Evolutionary conservation across 2,113 vertebrate genomes (phyloP).

Genomic region (Spermophilus dauricus): DNA sequence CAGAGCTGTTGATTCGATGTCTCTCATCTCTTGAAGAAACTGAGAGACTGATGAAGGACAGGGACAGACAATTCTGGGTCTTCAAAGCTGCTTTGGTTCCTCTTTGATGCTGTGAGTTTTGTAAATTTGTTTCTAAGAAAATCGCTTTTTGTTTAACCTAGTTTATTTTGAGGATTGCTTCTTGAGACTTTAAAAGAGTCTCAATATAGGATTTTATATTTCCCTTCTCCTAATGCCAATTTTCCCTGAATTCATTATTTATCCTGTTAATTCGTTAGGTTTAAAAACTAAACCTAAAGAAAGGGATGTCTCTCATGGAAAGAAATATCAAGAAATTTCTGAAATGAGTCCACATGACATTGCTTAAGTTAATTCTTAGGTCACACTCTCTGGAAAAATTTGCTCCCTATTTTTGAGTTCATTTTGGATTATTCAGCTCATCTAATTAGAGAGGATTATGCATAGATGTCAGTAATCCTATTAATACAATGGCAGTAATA

Average conservation of each 20-base stretch:
- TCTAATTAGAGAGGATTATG: conserved; percentile 74
- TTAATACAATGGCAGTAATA: conserved; percentile 30
- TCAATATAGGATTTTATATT: not conserved
- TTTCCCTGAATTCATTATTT: not conserved
- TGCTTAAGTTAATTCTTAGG: conserved; percentile 18
- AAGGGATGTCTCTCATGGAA: not conserved
- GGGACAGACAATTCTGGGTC: not conserved
- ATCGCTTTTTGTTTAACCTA: not conserved
- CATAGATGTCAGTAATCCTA: conserved; percentile 49
- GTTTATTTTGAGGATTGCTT: conserved; percentile 42
- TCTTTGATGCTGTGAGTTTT: not conserved
- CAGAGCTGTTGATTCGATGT: not conserved
- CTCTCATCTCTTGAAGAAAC: not conserved
- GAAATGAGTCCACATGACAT: not conserved
- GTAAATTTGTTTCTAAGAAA: not conserved
- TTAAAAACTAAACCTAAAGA: conserved; percentile 44
- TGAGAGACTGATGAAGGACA: not conserved
- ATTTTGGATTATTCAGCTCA: conserved; percentile 61
- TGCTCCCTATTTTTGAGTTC: not conserved
- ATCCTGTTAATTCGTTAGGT: not conserved
- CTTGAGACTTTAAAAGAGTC: not conserved
- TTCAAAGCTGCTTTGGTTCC: not conserved
- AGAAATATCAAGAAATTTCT: conserved; percentile 2
- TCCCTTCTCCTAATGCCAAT: not conserved
- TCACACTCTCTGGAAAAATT: conserved; percentile 42